Conservation (phyloP, 2,113 vertebrate species). For the Leptosomus discolor region DNA sequence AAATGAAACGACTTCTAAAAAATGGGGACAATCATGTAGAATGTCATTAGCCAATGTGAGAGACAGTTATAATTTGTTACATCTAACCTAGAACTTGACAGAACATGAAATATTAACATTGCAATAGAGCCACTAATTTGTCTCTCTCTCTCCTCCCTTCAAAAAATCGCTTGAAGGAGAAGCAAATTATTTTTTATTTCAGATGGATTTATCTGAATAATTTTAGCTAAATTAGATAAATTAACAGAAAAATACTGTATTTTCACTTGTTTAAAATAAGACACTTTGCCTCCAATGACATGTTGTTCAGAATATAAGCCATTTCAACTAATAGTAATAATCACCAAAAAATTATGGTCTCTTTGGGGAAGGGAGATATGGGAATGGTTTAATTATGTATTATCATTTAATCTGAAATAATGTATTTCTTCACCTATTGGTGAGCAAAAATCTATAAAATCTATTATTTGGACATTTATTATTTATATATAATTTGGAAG, state of each 20-base stretch:
- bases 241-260: accelerated
- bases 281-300: not conserved
- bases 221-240: not conserved
- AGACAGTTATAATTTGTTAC: not conserved
- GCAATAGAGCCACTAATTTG: not conserved
- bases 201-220: not conserved
- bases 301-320: not conserved
- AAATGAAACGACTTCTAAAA: not conserved
- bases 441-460: not conserved
- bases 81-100: not conserved
- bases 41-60: not conserved
- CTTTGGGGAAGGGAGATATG: not conserved
- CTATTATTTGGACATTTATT: not conserved
- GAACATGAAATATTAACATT: not conserved
- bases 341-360: accelerated
- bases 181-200: not conserved
- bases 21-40: not conserved
- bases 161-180: not conserved
- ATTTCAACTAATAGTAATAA: not conserved
- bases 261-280: not conserved
- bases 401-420: not conserved
- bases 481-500: not conserved
- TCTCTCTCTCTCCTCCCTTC: not conserved
- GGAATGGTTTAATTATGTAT: not conserved
- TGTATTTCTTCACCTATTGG: not conserved